These are phyloP conservation scores for Drosophila kikkawai DNA, from an alignment of 1,140 invertebrate genomes.

Conservation along the genomic window DNA sequence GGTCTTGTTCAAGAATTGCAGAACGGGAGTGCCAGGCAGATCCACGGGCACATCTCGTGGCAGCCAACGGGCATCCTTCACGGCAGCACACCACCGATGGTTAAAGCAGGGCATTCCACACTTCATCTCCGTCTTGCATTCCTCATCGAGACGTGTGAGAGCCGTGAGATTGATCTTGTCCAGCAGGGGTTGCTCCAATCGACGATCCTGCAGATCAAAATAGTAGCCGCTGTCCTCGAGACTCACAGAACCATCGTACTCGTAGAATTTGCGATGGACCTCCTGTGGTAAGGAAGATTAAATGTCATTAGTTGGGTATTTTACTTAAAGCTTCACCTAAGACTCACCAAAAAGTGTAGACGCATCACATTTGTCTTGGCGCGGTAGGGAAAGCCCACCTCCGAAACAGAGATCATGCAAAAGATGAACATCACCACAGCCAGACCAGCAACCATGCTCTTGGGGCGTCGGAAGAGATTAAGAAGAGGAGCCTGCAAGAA, in stretches of 20 bases:
- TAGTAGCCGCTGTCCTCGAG: slow-evolving; percentile 89
- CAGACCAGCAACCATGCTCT: slow-evolving; percentile 52
- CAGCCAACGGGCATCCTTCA: slow-evolving; percentile 60
- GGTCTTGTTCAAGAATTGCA: slow-evolving; percentile 58
- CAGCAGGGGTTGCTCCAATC: slow-evolving; percentile 87
- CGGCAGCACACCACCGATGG: slow-evolving; percentile 84
- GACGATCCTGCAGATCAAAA: slow-evolving; percentile 90
- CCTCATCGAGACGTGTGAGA: slow-evolving; percentile 86
- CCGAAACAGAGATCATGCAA: slow-evolving; percentile 88
- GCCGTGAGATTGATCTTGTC: slow-evolving; percentile 85
- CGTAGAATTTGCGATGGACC: slow-evolving; percentile 87
- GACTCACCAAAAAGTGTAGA: slow-evolving; percentile 88
- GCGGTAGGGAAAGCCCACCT: slow-evolving; percentile 91
- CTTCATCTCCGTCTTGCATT: slow-evolving; percentile 88
- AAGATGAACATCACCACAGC: slow-evolving; percentile 86
- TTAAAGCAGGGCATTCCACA: slow-evolving; percentile 91
- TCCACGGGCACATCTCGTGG: slow-evolving; percentile 47
- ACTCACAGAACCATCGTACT: slow-evolving; percentile 86
- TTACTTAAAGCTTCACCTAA: rapidly evolving
- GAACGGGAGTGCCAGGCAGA: slow-evolving; percentile 41
- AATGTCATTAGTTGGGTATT: no score
- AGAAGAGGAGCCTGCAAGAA: slow-evolving; percentile 60
- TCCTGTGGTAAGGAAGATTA: slow-evolving; percentile 85
- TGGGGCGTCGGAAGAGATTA: slow-evolving; percentile 63
- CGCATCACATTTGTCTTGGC: slow-evolving; percentile 89